Base-by-base conservation (phyloP, 2,113 vertebrate species). In the Ranitomeya variabilis region DNA sequence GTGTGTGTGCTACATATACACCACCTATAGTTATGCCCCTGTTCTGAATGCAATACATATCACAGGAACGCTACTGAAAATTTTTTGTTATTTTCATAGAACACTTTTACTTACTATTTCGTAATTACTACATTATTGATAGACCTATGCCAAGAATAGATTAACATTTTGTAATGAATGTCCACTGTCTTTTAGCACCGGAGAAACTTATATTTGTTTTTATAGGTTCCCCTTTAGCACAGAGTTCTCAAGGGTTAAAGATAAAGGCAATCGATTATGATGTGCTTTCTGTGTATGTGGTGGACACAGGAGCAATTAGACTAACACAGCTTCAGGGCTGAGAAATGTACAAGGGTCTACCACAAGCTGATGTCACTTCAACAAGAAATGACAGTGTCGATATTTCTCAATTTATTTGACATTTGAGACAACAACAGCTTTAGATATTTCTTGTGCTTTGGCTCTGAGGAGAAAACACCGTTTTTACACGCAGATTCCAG, bases 331-430 rank as follows among this genome's bases (percentile, higher is more conserved):
- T 78, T 79, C 74, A 69, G 74, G 87, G 87, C 87, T 85, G 57
- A 79, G 23, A 84, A 23, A 78, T 69, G 31, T 82, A 83, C 67
- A n/a, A 67, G 23, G 62, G 71, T 67, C 81, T 78, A 11, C 4
- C n/a, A 77, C n/a, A 76, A 19, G n/a, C 67, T 83, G 12, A 54
- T 79, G 81, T 23, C 54, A 76, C 74, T 64, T 85, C 60, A 79
- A 85, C 73, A 84, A 79, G 81, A 51, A 89, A 85, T 57, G 62
- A 76, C 79, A 15, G 45, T 55, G 52, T 85, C 74, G 6, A 85
- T 89, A 89, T 79, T 74, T 85, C 87, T 85, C 82, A 76, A 89
- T 89, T 84, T 85, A 78, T 54, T n/a, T 84, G 82, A 89, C 73
- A 85, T 89, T 37, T 66, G 51, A 85, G 81, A 85, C 73, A 67